Percentiles rank a stretch among this genome's conserved stretches.
Evolutionary conservation across 2,113 vertebrate genomes (phyloP).

Genomic region (Bubo scandiacus): DNA sequence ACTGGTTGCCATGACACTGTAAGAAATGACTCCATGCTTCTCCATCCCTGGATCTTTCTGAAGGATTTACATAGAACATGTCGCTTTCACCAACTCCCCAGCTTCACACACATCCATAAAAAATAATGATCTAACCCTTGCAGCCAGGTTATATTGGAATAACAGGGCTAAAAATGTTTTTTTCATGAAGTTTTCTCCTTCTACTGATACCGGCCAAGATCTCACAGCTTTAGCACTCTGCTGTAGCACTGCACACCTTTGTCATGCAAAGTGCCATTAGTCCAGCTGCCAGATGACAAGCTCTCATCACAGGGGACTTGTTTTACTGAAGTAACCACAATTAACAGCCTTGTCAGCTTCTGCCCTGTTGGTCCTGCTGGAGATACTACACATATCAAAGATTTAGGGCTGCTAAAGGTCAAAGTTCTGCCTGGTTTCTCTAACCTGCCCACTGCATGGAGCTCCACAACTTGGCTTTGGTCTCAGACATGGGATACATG

Average conservation of each 20-base stretch:
- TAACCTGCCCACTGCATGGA: not conserved
- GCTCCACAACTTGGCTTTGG: not conserved
- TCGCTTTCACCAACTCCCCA: not conserved
- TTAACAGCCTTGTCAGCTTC: not conserved
- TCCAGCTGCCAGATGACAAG: not conserved
- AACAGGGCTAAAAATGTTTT: not conserved
- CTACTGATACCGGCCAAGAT: not conserved
- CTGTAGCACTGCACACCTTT: not conserved
- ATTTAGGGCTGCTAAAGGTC: not conserved
- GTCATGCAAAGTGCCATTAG: fast-evolving
- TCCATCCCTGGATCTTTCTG: not conserved
- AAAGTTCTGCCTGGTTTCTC: not conserved
- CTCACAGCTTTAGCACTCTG: not conserved
- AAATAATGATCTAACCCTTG: not conserved
- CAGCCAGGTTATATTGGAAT: not conserved
- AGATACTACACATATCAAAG: not conserved
- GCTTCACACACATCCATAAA: not conserved
- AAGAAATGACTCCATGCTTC: not conserved
- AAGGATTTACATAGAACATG: not conserved
- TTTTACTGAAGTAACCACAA: not conserved
- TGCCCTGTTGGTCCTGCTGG: not conserved
- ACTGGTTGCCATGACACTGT: not conserved
- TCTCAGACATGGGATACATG: not conserved
- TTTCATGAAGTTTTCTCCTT: not conserved
- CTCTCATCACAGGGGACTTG: not conserved